These are phyloP conservation scores for Muscicapa adusta DNA, from an alignment of 2,113 vertebrate genomes.

Conservation along the genomic window DNA sequence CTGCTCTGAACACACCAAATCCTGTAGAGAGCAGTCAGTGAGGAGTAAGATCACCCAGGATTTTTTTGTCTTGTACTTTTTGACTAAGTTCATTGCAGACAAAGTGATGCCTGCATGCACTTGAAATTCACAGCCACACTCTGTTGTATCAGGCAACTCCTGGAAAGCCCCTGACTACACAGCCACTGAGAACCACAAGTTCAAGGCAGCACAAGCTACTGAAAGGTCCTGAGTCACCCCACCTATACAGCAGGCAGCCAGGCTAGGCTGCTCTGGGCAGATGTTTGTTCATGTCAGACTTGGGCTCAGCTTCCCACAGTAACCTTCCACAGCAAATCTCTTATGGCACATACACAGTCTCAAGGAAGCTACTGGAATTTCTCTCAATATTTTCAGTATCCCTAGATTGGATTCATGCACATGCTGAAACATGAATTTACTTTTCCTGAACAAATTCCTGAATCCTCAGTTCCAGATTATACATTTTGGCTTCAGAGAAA, in stretches of 20 bases:
- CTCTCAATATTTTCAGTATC: neutral
- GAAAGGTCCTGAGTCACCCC: neutral
- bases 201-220: neutral
- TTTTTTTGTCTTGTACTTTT: neutral
- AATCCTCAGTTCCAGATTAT: neutral
- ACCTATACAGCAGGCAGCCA: neutral
- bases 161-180: neutral
- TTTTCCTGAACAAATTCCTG: neutral
- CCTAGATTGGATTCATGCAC: neutral
- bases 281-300: neutral
- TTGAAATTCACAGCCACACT: neutral
- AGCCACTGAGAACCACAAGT: neutral
- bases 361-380: neutral
- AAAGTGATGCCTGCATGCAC: neutral
- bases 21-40: neutral
- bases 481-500: neutral
- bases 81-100: neutral
- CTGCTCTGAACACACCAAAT: neutral
- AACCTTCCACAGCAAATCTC: neutral
- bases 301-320: neutral
- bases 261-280: neutral
- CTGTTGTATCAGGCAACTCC: neutral
- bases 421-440: neutral
- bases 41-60: neutral
- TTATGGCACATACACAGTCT: neutral